Base-by-base conservation (phyloP, 92 coral and sea anemone species). In the Meandrina meandrites region DNA sequence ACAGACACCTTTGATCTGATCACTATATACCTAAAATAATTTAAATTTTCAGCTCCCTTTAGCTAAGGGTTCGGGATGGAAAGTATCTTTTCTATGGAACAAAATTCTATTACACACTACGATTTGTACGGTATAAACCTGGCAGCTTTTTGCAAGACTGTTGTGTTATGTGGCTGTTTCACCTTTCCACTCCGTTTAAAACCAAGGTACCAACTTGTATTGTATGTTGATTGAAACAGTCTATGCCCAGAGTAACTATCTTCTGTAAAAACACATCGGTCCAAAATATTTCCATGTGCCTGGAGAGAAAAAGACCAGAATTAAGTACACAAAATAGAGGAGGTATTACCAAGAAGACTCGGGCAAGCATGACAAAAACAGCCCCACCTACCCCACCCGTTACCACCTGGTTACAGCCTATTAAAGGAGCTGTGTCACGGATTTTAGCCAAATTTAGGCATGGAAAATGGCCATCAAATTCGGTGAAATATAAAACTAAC, bases 91-190 rank as follows among this genome's bases (percentile, higher is more conserved):
- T 48, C 53, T 48, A 48, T 48, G 11, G 53, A 48, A 48, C 8
- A 48, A 48, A 12, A 0, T 48, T 48, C 11, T 34, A 35, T 32
- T 35, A 21, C 22, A 28, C 75, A 11, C 36, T 30, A 34, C 17
- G 32, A 69, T 28, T 18, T 13, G 50, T 82, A 82, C 18, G 27
- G 16, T 24, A 84, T 8, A 84, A 84, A 84, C 35, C 87, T 57
- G 27, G 87, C 73, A 24, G 87, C 87, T 30, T 84, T 84, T 37
- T 84, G 87, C 1, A 79, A 22, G 3, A 0, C n/a, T 21, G 87
- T 84, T 24, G 87, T 84, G 40, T 84, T 84, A 42, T 84, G 87
- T 1, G 87, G 87, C 42, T 74, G 80, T 27, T 84, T 84, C 0
- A 56, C 71, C 27, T 15, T 84, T 8, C 87, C 87, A 36, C 17